Evolutionary conservation across 2,888 invertebrate genomes (phyloP).

Genomic region (Chirona hameri): DNA sequence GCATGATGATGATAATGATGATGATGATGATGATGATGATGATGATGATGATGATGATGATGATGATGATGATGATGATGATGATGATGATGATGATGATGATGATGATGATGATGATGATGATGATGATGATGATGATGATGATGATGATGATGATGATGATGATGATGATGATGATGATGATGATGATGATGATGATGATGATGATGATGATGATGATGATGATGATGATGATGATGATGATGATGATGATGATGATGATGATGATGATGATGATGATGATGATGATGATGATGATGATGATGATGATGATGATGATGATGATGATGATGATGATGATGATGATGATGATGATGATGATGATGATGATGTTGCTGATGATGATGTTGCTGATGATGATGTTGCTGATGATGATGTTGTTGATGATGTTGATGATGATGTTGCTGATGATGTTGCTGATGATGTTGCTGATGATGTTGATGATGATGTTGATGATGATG

Average conservation of each 20-base stretch:
- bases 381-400: no score
- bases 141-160: slow-evolving; percentile 2
- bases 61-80: slow-evolving; percentile 22
- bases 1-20: slow-evolving; percentile 7
- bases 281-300: not conserved
- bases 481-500: no score
- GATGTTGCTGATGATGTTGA: no score
- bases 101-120: slow-evolving; percentile 22
- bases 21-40: slow-evolving; percentile 22
- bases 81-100: slow-evolving; percentile 22
- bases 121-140: slow-evolving; percentile 22
- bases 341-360: no score
- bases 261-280: slow-evolving; percentile 11
- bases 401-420: no score
- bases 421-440: no score
- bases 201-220: slow-evolving; percentile 22
- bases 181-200: slow-evolving; percentile 22
- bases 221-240: slow-evolving; percentile 22
- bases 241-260: slow-evolving; percentile 22
- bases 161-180: no score
- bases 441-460: no score
- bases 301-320: slow-evolving; percentile 12
- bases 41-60: slow-evolving; percentile 22
- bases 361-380: no score
- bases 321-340: slow-evolving; percentile 22